phyloP scores from a whole-genome alignment of 1,140 invertebrate genomes.

The Caerostris extrusa region DNA sequence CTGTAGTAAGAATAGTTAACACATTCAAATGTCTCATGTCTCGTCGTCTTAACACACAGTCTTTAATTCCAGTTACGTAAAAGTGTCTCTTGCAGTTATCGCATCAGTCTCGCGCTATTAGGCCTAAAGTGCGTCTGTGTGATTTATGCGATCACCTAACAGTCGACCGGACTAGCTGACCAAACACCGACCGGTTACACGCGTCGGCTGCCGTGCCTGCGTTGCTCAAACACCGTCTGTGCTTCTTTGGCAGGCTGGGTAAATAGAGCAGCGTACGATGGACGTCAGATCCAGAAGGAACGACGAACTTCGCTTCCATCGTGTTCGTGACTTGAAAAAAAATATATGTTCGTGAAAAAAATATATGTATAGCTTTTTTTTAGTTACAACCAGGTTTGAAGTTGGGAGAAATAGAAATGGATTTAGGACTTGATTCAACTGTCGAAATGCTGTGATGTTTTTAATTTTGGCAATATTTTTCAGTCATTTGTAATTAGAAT shows the following conservation, averaged over 20 bases:
- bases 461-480: no score
- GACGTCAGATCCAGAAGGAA: background rate
- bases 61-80: background rate
- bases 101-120: background rate
- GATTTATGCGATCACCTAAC: background rate
- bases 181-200: background rate
- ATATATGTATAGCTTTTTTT: background rate
- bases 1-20: no score
- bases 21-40: no score
- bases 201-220: background rate
- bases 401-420: background rate
- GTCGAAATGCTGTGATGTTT: no score
- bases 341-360: no score
- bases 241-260: background rate
- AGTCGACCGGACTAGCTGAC: background rate
- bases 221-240: background rate
- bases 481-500: no score
- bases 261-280: background rate
- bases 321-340: background rate
- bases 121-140: background rate
- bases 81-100: background rate
- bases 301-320: background rate
- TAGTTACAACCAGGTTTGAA: background rate
- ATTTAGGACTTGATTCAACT: background rate
- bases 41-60: background rate